These are phyloP conservation scores for Rana temporaria DNA, from an alignment of 2,113 vertebrate species.

Conservation along the genomic window DNA sequence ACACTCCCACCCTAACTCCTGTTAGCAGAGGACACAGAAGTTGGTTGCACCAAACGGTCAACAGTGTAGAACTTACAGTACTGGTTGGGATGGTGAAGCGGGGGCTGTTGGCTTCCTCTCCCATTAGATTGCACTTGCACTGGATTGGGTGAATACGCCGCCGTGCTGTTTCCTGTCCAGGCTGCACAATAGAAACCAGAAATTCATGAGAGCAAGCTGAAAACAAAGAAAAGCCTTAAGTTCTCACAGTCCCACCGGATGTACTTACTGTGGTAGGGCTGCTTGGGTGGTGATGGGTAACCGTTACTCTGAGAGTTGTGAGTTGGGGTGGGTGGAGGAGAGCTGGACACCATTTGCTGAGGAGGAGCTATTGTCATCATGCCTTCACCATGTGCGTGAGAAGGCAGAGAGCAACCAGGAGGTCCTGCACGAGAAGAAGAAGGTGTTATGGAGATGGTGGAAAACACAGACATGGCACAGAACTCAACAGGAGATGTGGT, in stretches of 20 bases:
- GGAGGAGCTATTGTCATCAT: conserved; percentile 68
- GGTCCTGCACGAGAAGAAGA: conserved; percentile 56
- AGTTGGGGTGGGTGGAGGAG: conserved; percentile 63
- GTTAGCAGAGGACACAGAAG: no score
- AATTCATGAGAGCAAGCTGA: neutral
- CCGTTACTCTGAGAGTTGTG: conserved; percentile 65
- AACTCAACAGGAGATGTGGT: no score
- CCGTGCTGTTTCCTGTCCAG: conserved; percentile 72
- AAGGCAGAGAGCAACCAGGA: conserved; percentile 66
- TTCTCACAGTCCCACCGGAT: neutral
- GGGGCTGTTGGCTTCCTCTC: conserved; percentile 69
- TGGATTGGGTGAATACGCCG: conserved; percentile 67
- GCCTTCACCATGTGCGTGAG: conserved; percentile 66
- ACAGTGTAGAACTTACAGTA: conserved; percentile 65
- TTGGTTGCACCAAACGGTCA: no score
- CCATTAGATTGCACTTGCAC: conserved; percentile 73
- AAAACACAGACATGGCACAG: no score
- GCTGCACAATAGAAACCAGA: conserved; percentile 20
- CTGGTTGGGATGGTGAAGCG: conserved; percentile 72
- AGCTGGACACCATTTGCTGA: conserved; percentile 28
- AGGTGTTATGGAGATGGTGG: neutral
- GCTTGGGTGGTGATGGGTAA: conserved; percentile 63
- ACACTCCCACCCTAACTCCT: no score
- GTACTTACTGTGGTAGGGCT: conserved; percentile 73
- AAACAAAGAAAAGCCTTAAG: neutral